Percentiles rank a stretch among this genome's conserved stretches.
Conservation (phyloP, 1,140 invertebrate genomes). For the Leptinotarsa texana region DNA sequence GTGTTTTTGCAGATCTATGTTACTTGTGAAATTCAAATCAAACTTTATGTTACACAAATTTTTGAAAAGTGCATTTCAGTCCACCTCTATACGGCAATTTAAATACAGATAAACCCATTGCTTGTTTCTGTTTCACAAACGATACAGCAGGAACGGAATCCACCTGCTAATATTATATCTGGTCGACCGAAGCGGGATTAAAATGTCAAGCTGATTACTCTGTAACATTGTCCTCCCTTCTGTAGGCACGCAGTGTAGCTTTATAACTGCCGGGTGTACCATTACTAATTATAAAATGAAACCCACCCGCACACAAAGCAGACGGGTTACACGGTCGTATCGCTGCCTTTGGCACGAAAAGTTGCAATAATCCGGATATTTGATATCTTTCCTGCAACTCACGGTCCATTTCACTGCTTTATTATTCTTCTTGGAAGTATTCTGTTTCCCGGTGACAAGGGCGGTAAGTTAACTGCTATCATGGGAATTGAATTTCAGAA, state of each 20-base stretch:
- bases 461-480: background rate
- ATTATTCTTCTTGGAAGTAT: conserved; percentile 14
- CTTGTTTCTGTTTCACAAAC: no score
- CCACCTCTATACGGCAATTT: no score
- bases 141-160: background rate
- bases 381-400: conserved; percentile 1
- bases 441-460: background rate
- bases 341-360: background rate
- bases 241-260: conserved; percentile 21
- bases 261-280: conserved; percentile 25
- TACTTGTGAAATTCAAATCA: no score
- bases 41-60: no score
- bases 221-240: conserved; percentile 22
- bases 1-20: no score
- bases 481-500: background rate
- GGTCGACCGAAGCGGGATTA: conserved; percentile 19
- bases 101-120: no score
- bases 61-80: no score
- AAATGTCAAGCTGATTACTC: conserved; percentile 24
- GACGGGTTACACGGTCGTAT: background rate
- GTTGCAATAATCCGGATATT: conserved; percentile 17
- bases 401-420: conserved; percentile 1
- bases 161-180: conserved; percentile 26
- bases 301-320: conserved; percentile 13
- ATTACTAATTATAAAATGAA: conserved; percentile 25